Conservation (phyloP, 37 sponge, comb jelly and placozoan species). For the Aplysina aerophoba region DNA sequence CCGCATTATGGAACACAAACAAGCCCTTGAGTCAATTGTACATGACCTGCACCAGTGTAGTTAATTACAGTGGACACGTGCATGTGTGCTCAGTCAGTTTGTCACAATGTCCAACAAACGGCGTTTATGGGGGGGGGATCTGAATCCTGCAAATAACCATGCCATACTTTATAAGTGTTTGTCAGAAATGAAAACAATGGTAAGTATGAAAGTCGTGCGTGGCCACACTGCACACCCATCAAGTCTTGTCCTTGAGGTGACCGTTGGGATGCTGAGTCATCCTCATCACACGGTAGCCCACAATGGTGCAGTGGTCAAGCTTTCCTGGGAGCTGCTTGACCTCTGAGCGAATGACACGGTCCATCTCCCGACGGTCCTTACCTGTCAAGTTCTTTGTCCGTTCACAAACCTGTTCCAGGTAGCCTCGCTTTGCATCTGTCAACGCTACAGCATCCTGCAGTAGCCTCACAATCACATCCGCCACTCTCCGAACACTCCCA, state of each 20-base stretch:
- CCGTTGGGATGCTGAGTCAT: background rate
- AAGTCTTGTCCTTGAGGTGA: too few relatives aligned
- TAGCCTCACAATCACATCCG: conserved; percentile 46
- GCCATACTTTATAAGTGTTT: too few relatives aligned
- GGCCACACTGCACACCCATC: too few relatives aligned
- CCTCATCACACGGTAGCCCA: conserved; percentile 55
- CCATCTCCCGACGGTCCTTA: conserved; percentile 45
- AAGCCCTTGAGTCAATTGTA: background rate
- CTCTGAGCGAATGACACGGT: conserved; percentile 34
- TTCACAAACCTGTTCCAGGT: conserved; percentile 53
- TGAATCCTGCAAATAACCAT: too few relatives aligned
- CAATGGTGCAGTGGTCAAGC: conserved; percentile 83
- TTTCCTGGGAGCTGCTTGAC: conserved; percentile 74
- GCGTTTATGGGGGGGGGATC: too few relatives aligned
- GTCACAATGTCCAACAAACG: too few relatives aligned
- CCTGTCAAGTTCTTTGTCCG: conserved; percentile 27
- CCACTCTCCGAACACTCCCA: background rate
- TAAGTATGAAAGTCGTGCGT: too few relatives aligned
- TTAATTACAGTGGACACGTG: too few relatives aligned
- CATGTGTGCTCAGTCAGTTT: too few relatives aligned
- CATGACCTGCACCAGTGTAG: background rate
- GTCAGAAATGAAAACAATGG: too few relatives aligned
- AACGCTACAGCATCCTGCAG: conserved; percentile 40
- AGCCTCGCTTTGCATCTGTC: conserved; percentile 69
- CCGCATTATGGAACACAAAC: conserved; percentile 11